phyloP scores from a whole-genome alignment of 2,113 vertebrate species.

The Coptodon rendalli region DNA sequence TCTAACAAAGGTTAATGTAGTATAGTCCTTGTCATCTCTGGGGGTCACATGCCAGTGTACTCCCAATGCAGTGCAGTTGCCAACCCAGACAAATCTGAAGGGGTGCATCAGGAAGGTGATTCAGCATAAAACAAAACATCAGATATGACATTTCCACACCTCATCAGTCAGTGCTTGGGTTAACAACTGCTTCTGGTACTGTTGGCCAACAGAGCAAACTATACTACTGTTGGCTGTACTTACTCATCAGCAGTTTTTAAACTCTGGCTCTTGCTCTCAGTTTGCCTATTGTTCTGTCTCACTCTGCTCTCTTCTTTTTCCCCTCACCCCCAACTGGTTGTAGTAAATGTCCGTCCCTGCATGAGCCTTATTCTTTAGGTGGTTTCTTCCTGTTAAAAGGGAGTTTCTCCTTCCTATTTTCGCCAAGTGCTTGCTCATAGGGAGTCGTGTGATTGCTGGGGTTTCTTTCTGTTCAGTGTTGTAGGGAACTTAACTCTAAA shows the following conservation, averaged over 20 bases:
- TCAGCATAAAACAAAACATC: not conserved
- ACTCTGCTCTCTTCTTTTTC: not conserved
- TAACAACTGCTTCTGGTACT: not conserved
- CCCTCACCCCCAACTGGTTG: not conserved
- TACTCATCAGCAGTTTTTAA: not conserved
- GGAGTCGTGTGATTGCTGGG: not conserved
- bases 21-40: not conserved
- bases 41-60: not conserved
- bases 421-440: not conserved
- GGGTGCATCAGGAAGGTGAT: not conserved
- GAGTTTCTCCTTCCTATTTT: not conserved
- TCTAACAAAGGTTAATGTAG: not conserved
- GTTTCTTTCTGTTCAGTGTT: not conserved
- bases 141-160: not conserved
- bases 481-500: not conserved
- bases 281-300: not conserved
- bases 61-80: not conserved
- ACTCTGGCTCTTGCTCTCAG: not conserved
- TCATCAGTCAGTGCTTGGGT: not conserved
- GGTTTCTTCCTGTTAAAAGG: not conserved
- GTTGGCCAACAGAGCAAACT: not conserved
- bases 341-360: not conserved
- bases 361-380: not conserved
- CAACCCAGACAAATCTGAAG: not conserved
- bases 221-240: not conserved